Conservation (phyloP, 2,888 invertebrate genomes). For the Actias luna region DNA sequence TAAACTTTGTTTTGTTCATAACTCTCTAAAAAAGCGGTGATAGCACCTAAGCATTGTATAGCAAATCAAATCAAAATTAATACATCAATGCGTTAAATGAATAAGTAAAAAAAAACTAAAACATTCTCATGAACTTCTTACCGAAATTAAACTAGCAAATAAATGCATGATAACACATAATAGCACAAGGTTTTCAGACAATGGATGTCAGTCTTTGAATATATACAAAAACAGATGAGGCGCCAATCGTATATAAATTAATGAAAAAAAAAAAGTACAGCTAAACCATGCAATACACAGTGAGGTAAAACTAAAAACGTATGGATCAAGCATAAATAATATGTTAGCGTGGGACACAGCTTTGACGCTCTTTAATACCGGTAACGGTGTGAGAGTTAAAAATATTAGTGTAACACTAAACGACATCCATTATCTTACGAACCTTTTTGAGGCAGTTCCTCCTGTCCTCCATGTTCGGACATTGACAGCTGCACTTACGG, state of each 20-base stretch:
- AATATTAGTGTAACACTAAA: constrained; percentile 25
- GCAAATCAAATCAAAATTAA: not conserved
- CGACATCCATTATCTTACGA: constrained; percentile 77
- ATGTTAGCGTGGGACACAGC: constrained; percentile 14
- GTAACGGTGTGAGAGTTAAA: not conserved
- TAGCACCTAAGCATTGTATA: not conserved
- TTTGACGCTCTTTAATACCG: not conserved
- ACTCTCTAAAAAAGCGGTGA: not conserved
- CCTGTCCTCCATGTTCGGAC: constrained; percentile 68
- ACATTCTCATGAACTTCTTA: not conserved
- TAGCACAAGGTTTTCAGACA: constrained; percentile 60
- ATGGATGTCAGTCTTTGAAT: constrained; percentile 61
- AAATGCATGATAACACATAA: constrained; percentile 26
- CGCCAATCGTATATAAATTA: not conserved
- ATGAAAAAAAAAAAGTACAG: not conserved
- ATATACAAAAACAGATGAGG: constrained; percentile 7
- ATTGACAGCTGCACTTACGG: constrained; percentile 78
- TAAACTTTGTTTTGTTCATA: not conserved
- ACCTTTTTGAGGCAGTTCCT: constrained; percentile 70
- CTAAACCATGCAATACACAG: not conserved
- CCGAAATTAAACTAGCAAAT: not conserved
- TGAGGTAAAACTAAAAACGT: not conserved
- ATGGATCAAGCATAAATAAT: not conserved
- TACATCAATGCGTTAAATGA: not conserved
- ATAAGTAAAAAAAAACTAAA: not conserved